Evolutionary conservation across 1,140 invertebrate species (phyloP).

Genomic region (Psix sp.): DNA sequence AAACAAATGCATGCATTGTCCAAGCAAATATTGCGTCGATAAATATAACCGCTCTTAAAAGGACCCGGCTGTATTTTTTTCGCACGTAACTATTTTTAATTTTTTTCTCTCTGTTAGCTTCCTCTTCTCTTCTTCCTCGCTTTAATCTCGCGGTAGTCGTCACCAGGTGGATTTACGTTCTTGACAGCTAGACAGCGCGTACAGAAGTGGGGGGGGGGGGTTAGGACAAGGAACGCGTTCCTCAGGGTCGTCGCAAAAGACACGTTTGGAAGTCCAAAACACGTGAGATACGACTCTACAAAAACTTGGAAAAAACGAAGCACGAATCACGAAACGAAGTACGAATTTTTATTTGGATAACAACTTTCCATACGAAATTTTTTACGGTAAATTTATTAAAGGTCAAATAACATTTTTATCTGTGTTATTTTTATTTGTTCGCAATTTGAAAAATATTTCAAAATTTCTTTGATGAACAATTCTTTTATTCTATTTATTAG

Average conservation of each 20-base stretch:
- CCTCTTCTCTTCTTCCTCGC: slow-evolving; percentile 9
- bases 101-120: slow-evolving; percentile 21
- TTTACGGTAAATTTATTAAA: too few relatives aligned
- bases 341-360: slow-evolving; percentile 45
- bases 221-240: slow-evolving; percentile 61
- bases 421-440: too few relatives aligned
- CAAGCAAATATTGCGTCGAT: slow-evolving; percentile 72
- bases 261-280: slow-evolving; percentile 57
- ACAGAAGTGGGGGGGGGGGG: slow-evolving; percentile 43
- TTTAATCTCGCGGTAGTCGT: slow-evolving; percentile 53
- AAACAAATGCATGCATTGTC: slow-evolving; percentile 69
- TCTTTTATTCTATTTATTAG: too few relatives aligned
- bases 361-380: slow-evolving; percentile 28
- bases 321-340: slow-evolving; percentile 42
- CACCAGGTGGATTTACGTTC: slow-evolving; percentile 64
- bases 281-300: slow-evolving; percentile 52
- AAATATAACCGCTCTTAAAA: slow-evolving; percentile 72
- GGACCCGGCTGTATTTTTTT: slow-evolving; percentile 59
- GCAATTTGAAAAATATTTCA: too few relatives aligned
- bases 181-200: slow-evolving; percentile 61
- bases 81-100: slow-evolving; percentile 26
- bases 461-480: too few relatives aligned
- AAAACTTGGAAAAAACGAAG: slow-evolving; percentile 48
- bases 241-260: slow-evolving; percentile 57
- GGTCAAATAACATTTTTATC: too few relatives aligned